Evolutionary conservation across 2,888 invertebrate species (phyloP).

Genomic region (Andrena camellia): DNA sequence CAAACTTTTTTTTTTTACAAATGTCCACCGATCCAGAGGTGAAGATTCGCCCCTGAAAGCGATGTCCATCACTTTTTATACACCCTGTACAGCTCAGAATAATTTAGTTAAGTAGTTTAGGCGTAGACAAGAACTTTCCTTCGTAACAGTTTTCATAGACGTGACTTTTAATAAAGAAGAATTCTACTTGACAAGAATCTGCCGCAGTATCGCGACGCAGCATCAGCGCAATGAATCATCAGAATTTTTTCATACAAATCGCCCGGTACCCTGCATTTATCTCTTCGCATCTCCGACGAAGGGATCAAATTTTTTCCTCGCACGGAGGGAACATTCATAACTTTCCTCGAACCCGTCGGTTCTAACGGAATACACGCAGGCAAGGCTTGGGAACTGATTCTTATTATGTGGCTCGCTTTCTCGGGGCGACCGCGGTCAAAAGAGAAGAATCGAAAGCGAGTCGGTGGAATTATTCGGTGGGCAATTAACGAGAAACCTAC

Average conservation of each 20-base stretch:
- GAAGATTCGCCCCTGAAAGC: too few relatives aligned
- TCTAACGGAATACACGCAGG: slow-evolving; percentile 37
- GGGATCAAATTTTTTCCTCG: slow-evolving; percentile 5
- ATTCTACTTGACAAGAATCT: neutral
- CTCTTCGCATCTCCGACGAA: slow-evolving; percentile 12
- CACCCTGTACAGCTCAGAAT: too few relatives aligned
- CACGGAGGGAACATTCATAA: slow-evolving; percentile 33
- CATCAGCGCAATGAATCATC: slow-evolving; percentile 6
- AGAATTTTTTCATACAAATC: slow-evolving; percentile 3
- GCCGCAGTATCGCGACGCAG: neutral
- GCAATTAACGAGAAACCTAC: slow-evolving; percentile 61
- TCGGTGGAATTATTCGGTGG: slow-evolving; percentile 47
- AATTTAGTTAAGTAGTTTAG: too few relatives aligned
- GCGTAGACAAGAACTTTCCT: too few relatives aligned
- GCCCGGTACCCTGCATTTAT: slow-evolving; percentile 15
- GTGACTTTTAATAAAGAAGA: too few relatives aligned
- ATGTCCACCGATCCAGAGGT: too few relatives aligned
- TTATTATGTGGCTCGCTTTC: slow-evolving; percentile 45
- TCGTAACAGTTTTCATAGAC: too few relatives aligned
- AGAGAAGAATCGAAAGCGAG: slow-evolving; percentile 52
- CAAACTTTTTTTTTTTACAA: too few relatives aligned
- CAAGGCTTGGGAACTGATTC: slow-evolving; percentile 41
- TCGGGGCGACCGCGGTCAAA: slow-evolving; percentile 28
- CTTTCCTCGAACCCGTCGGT: slow-evolving; percentile 36
- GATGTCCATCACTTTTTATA: too few relatives aligned